Evolutionary conservation across 2,888 invertebrate species (phyloP), one percentile per base, ranked within the genome.

Genomic region (Odiellus spinosus): DNA sequence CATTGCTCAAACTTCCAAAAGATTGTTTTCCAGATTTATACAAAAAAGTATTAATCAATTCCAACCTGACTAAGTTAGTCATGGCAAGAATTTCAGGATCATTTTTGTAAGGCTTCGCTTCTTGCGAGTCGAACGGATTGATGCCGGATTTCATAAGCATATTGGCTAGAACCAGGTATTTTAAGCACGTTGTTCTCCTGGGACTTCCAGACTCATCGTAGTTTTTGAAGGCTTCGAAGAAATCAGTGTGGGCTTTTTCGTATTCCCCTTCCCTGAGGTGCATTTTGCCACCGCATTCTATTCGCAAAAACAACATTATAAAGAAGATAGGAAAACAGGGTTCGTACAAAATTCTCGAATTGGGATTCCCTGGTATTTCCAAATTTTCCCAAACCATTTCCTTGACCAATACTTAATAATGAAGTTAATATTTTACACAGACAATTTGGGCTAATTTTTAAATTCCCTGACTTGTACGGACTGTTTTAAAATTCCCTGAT

Each of bases 211-310:
- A 93, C 69, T 98, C 98, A 71, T 98, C 98, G 64, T 98, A 98
- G 66, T 96, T 98, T 70, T 96, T 95, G 66, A 96, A 96, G 2
- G 96, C 95, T 67, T 98, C 96, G 67, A 98, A 98, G 69, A 98
- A 98, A 67, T 98, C 96, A 8, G 95, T 96, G 67, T 98, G 96
- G 1, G 98, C 96, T 64, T 91, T 86, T 64, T 95, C 95, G 66
- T 95, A 98, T 69, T 96, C 95, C 3, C 91, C 93, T 71, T 98
- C 96, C 18, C 96, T 76, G 40, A 98, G 71, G 69, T 98, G 96
- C 98, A 98, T 98, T 69, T 98, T 98, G 0, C 98, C 98, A 4
- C 96, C 98, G 67, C 96, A 98, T 70, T 98, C 96, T 79, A 59
- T 45, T 65, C 58, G 59, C 54, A 44, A 46, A 52, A 52, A 54